Conservation (phyloP, 2,888 invertebrate species). For the Sepioteuthis lessoniana region DNA sequence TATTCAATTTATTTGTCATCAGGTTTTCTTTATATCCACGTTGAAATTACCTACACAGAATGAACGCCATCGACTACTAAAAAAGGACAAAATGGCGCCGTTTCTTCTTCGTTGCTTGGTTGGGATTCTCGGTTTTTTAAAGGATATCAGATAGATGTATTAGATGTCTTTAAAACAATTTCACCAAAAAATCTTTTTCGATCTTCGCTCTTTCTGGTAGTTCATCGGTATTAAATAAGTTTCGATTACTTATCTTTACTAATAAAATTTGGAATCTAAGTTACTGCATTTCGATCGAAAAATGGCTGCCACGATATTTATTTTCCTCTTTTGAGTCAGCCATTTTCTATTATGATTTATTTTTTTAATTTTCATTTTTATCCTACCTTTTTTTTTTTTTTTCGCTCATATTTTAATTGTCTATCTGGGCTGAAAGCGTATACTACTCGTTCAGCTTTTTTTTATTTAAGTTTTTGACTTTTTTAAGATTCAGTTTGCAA, state of each 20-base stretch:
- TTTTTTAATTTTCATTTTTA: too few relatives aligned
- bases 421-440: too few relatives aligned
- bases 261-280: too few relatives aligned
- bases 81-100: background rate
- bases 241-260: background rate
- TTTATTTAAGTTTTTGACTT: too few relatives aligned
- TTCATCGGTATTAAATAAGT: background rate
- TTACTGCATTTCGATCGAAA: too few relatives aligned
- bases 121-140: background rate
- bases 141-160: background rate
- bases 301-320: too few relatives aligned
- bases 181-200: background rate
- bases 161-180: background rate
- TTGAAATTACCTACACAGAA: background rate
- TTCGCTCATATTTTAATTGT: too few relatives aligned
- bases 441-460: too few relatives aligned
- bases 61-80: background rate
- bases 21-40: slow-evolving; percentile 21
- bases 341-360: too few relatives aligned
- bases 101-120: background rate
- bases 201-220: background rate
- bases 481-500: too few relatives aligned
- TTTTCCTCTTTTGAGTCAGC: too few relatives aligned
- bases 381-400: too few relatives aligned
- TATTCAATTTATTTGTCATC: slow-evolving; percentile 41